Percentiles rank a stretch among this genome's conserved stretches.
Evolutionary conservation across 2,113 vertebrate genomes (phyloP).

Genomic region (Gadus chalcogrammus): DNA sequence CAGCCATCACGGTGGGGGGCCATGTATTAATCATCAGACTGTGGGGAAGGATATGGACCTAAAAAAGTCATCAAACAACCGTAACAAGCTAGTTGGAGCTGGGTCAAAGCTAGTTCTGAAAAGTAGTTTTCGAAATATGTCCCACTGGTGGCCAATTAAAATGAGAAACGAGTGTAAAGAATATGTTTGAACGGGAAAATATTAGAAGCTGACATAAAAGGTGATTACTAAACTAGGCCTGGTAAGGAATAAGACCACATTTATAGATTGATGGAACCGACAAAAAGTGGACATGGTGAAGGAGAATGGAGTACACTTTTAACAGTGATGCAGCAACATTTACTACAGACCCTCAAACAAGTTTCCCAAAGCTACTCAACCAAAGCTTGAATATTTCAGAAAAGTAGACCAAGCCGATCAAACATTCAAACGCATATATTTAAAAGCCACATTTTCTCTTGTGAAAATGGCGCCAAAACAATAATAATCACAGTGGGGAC

Average conservation of each 20-base stretch:
- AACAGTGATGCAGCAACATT: conserved; percentile 21
- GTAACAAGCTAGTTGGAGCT: conserved; percentile 19
- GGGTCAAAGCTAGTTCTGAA: conserved; percentile 20
- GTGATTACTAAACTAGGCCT: conserved; percentile 41
- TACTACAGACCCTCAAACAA: conserved; percentile 38
- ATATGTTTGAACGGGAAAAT: conserved; percentile 35
- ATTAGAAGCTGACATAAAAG: conserved; percentile 38
- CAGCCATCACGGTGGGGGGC: conserved; percentile 2
- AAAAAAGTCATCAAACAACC: conserved; percentile 17
- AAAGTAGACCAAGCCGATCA: conserved; percentile 43
- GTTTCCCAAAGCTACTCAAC: conserved; percentile 32
- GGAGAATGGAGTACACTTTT: conserved; percentile 48
- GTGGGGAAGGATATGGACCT: conserved; percentile 19
- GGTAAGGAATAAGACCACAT: conserved; percentile 54
- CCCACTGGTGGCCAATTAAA: conserved; percentile 39
- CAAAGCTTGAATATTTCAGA: conserved; percentile 17
- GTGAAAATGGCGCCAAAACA: conserved; percentile 25
- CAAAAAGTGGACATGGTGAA: conserved; percentile 53
- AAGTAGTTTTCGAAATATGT: conserved; percentile 38
- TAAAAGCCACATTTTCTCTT: conserved; percentile 31
- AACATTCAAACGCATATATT: conserved; percentile 54
- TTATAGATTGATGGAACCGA: conserved; percentile 63
- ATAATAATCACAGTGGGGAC: conserved; percentile 27
- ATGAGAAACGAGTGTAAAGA: conserved; percentile 36
- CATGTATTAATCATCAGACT: conserved; percentile 29